Evolutionary conservation across 1,140 invertebrate genomes (phyloP).

Genomic region (Tetranychus urticae): DNA sequence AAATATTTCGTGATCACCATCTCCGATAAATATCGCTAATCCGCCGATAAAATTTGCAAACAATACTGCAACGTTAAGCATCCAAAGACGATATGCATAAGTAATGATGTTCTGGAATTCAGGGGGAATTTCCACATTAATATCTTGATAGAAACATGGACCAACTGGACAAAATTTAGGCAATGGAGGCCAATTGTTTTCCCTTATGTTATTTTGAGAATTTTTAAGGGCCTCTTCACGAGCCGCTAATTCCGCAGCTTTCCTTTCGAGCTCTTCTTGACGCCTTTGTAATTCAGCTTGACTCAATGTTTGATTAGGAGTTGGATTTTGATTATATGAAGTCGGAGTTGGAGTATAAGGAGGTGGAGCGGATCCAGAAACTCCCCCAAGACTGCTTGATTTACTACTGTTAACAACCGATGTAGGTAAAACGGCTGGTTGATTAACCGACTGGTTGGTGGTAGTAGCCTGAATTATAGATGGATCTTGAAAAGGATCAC

Average conservation of each 20-base stretch:
- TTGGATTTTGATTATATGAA: constrained; percentile 1
- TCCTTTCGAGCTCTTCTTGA: constrained; percentile 47
- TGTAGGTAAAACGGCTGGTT: neutral
- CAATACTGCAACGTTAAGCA: constrained; percentile 66
- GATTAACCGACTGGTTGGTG: constrained; percentile 25
- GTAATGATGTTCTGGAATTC: constrained; percentile 90
- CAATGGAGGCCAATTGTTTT: constrained; percentile 95
- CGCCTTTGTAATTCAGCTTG: constrained; percentile 43
- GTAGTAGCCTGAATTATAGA: constrained; percentile 62
- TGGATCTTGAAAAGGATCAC: constrained; percentile 41
- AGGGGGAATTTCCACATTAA: constrained; percentile 91
- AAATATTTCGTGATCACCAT: constrained; percentile 46
- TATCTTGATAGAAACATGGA: constrained; percentile 98
- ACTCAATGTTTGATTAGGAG: constrained; percentile 21
- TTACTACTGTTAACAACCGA: neutral
- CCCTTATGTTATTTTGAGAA: constrained; percentile 36
- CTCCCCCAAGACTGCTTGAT: neutral
- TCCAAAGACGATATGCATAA: constrained; percentile 85
- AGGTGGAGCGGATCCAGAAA: constrained; percentile 10
- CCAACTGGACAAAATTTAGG: constrained; percentile 69
- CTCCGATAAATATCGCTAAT: constrained; percentile 38
- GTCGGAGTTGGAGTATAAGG: neutral
- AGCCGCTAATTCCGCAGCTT: constrained; percentile 58
- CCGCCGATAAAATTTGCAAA: constrained; percentile 62
- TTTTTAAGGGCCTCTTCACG: constrained; percentile 65